Base-by-base conservation (phyloP, 2,113 vertebrate genomes). In the Rhodinocichla rosea region DNA sequence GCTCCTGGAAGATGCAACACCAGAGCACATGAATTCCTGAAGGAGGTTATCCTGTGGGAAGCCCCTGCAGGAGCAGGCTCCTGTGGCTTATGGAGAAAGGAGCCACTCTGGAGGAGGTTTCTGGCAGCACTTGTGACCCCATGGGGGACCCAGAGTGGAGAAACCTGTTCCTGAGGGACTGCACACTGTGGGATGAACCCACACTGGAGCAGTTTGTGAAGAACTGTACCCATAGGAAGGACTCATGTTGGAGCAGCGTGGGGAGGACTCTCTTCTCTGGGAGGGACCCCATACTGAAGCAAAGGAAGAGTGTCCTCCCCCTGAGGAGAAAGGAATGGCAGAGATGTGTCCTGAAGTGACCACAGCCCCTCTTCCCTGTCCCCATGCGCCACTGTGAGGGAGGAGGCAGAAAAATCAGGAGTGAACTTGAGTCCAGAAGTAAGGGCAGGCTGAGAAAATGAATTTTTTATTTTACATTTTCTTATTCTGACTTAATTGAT, bases 1-100 rank as follows among this genome's bases (percentile, higher is more conserved):
- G 57, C 49, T 5, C 30, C 0, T 6, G 52, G 44, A 37, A 10
- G 22, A 37, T 2, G 6, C 27, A 3, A 9, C 35, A 15, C 1
- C 27, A 6, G 22, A 57, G 32, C 33, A 6, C 1, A 18, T 33
- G 33, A 7, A 5, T 44, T 5, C 21, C 50, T 32, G 16, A 27
- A 56, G 42, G 9, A 33, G 21, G 16, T 1, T 26, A 57, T 6
- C 11, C 32, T 42, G 15, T 33, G 67, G 42, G 50, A 64, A 64
- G 17, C 9, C 32, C 2, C 3, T 7, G 11, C 10, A 47, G 49
- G 47, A 78, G 4, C 9, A 68, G 47, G 40, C 15, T 63, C 15
- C 49, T 45, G 28, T 28, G 39, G 18, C 32, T 12, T 14, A 0
- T 39, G 47, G 40, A 79, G 56, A n/a, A 15, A 55, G 35, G 35